Percentiles rank a stretch among this genome's conserved stretches.
phyloP scores from a whole-genome alignment of 1,140 invertebrate species.

The Drosophila eugracilis region DNA sequence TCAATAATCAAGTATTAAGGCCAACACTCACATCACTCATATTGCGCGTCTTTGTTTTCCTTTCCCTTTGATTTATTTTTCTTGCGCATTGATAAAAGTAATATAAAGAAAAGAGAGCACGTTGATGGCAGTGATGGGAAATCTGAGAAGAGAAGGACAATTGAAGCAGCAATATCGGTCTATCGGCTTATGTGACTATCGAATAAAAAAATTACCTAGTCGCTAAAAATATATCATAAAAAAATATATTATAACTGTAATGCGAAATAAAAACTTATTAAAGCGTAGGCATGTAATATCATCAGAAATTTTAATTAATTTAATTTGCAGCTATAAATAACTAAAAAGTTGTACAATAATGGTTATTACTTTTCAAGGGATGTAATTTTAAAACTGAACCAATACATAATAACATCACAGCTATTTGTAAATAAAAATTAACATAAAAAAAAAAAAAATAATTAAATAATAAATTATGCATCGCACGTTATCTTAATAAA shows the following conservation, averaged over 20 bases:
- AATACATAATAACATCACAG: too few relatives aligned
- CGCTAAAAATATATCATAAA: background rate
- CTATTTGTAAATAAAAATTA: too few relatives aligned
- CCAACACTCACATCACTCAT: conserved; percentile 63
- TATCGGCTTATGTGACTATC: background rate
- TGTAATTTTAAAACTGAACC: too few relatives aligned
- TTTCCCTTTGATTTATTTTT: conserved; percentile 18
- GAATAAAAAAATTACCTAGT: background rate
- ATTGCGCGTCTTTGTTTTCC: conserved; percentile 35
- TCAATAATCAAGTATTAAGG: background rate
- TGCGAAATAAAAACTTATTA: too few relatives aligned
- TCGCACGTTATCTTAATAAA: background rate
- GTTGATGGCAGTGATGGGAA: conserved; percentile 22
- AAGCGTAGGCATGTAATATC: too few relatives aligned
- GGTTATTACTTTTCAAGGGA: too few relatives aligned
- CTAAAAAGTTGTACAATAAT: too few relatives aligned
- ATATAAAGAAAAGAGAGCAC: conserved; percentile 31
- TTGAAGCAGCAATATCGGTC: conserved; percentile 9
- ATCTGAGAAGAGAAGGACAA: background rate
- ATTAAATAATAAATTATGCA: background rate
- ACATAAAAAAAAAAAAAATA: background rate
- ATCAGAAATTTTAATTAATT: too few relatives aligned
- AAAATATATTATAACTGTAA: background rate
- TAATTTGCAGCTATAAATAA: too few relatives aligned
- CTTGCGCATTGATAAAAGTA: conserved; percentile 27